Base-by-base conservation (phyloP, 2,888 invertebrate species). In the Lingula anatina region DNA sequence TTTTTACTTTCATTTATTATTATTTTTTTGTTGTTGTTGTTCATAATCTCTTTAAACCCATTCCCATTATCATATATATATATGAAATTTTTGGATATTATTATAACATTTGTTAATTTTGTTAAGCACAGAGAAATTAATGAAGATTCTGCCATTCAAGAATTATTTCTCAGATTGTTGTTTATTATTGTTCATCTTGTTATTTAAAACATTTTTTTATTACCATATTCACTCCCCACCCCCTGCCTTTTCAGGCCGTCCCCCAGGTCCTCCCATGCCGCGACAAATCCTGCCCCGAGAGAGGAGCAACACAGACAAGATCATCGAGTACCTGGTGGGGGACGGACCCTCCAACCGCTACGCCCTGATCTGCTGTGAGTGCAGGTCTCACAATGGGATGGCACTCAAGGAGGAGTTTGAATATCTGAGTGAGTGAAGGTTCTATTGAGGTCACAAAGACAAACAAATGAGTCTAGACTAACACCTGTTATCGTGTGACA, bases 301-400 rank as follows among this genome's bases (percentile, higher is more conserved):
- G 56, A 85, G 92, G 51, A 85, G 87, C 5, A 84, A 87, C 28
- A 74, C 95, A 55, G 96, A 96, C 77, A 87, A 88, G 69, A 81
- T 97, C 66, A 86, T 99, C 18, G 97, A 99, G 74, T 93, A 89
- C 71, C 79, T 99, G 53, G 85, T 97, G 38, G 95, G 94, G 38
- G 97, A 99, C 75, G 97, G 96, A 0, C 95, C 96, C 24, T 85
- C 86, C 54, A 90, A 93, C 77, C 85, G 96, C 63, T 97, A 88
- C 80, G 99, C 97, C 21, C 84, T 99, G 57, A 92, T 99, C 67
- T 99, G 99, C 76, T 82, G 83, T 36, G 84, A 87, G 59, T 99
- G 99, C 74, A 85, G 82, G 60, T 85, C 88, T 18, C 99, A 99
- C 75, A 99, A 99, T 77, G 99, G 99, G 83, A 82, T 88, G 85